Evolutionary conservation across 2,113 vertebrate genomes (phyloP), one percentile per base, ranked within the genome.

Genomic region (Pelecanoides urinatrix): DNA sequence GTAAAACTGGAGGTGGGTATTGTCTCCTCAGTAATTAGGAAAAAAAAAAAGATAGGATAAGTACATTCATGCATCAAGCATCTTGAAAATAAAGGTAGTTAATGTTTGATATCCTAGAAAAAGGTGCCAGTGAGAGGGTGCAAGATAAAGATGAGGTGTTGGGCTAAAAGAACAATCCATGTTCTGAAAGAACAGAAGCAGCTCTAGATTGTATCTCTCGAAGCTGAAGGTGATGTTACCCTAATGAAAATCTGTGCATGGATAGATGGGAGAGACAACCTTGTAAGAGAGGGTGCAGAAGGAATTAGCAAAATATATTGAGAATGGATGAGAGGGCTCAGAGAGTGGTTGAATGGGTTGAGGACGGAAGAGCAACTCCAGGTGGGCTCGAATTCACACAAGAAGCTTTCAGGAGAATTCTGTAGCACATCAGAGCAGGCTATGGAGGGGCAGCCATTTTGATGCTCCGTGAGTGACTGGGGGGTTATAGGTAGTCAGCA

Each of bases 161-260:
- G 59, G 14, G 36, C 50, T 59, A 22, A 58, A 66, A 67, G 67
- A 73, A 49, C 27, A 80, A 27, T 17, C 52, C 5, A 0, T 76
- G 21, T 76, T 86, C 13, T 70, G 62, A 36, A 36, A 50, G 38
- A 83, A 34, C 56, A 88, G 75, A 71, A 73, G 44, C 30, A 80
- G 16, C 53, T 71, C 14, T 53, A 63, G 25, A 5, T 50, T 63
- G 4, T 16, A 2, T 58, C 59, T 83, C 17, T 70, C 0, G 0
- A 75, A 68, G 47, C 27, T 82, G 55, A 67, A 76, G 42, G 10
- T 72, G 27, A 8, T 32, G 36, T 45, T 62, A 36, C 10, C 44
- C 38, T 66, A 13, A 13, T 53, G 56, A 42, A 92, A 88, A 73
- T 34, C 42, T 22, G 2, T 44, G 59, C 8, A 1, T 52, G 16